Base-by-base conservation (phyloP, 2,113 vertebrate species). In the Toxotes chatareus region DNA sequence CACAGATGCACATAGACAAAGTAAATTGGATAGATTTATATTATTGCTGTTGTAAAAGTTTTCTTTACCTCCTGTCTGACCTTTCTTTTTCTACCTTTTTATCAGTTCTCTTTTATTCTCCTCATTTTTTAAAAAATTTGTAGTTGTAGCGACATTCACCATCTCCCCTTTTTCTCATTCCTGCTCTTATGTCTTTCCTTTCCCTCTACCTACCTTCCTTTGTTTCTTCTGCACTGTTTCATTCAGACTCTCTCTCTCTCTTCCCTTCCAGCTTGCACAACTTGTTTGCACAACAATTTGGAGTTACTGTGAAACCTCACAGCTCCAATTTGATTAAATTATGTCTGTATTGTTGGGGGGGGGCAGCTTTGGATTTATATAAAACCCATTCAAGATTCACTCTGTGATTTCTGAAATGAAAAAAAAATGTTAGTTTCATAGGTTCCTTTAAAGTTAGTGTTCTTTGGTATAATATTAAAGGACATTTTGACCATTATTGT, bases 1-100 rank as follows among this genome's bases (percentile, higher is more conserved):
- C 32, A 27, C 63, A 34, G 49, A 78, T 21, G 16, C 60, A 77
- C 56, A 76, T 7, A 76, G 8, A 83, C 77, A 65, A 56, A 67
- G 79, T 89, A 85, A 90, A 91, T 92, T 90, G 84, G 91, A 59
- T 72, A 70, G 84, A 90, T 93, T 92, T 91, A 93, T 90, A 82
- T 84, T 77, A 90, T 73, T 77, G 88, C 73, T 77, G 74, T 84
- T 87, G 75, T 82, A 89, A 91, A 90, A 93, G 82, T 91, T 91
- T 73, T 88, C 38, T 34, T 56, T 66, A 13, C 17, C 27, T 76
- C 32, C 47, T 67, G 32, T 51, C 21, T 63, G 40, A 63, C 19
- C 17, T 62, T 75, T 77, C 16, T 13, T 65, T 72, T 81, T 55
- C 57, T 40, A 53, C 56, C 72, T 63, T 79, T 84, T 67, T 60